Conservation (phyloP, 2,797 vertebrate species). For the Neomorphus geoffroyi region DNA sequence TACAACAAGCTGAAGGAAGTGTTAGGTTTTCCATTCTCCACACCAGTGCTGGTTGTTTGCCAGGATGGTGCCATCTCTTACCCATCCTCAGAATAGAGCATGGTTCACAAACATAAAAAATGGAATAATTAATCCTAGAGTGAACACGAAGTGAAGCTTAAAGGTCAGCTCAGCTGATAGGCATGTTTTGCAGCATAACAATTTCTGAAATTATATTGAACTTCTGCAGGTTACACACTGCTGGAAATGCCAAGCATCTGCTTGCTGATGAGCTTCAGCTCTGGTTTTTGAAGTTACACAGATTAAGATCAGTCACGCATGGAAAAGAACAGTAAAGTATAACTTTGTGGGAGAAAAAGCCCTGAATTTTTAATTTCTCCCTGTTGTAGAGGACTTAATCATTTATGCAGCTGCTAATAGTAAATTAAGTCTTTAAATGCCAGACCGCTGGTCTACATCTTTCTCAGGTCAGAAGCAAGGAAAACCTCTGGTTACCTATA, state of each 20-base stretch:
- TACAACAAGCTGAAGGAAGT: neutral
- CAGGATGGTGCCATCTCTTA: neutral
- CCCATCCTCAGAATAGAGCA: neutral
- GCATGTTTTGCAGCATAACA: conserved; percentile 30
- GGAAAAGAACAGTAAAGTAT: neutral
- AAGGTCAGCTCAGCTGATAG: conserved; percentile 50
- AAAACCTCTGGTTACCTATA: neutral
- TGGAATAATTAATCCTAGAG: conserved; percentile 34
- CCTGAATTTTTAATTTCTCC: neutral
- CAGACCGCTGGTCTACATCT: neutral
- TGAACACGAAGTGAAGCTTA: neutral
- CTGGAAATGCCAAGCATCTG: conserved; percentile 46
- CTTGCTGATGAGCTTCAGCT: neutral
- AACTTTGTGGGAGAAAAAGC: accelerated
- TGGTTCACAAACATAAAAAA: neutral
- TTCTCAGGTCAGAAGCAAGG: neutral
- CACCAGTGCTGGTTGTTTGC: neutral
- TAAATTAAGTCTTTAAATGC: conserved; percentile 43
- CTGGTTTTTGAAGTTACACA: neutral
- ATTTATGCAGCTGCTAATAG: neutral
- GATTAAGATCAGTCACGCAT: neutral
- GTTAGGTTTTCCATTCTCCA: neutral
- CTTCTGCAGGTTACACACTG: neutral
- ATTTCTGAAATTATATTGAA: neutral
- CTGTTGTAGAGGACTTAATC: neutral